phyloP scores from a whole-genome alignment of 2,113 vertebrate genomes.

The Trichomycterus rosablanca region DNA sequence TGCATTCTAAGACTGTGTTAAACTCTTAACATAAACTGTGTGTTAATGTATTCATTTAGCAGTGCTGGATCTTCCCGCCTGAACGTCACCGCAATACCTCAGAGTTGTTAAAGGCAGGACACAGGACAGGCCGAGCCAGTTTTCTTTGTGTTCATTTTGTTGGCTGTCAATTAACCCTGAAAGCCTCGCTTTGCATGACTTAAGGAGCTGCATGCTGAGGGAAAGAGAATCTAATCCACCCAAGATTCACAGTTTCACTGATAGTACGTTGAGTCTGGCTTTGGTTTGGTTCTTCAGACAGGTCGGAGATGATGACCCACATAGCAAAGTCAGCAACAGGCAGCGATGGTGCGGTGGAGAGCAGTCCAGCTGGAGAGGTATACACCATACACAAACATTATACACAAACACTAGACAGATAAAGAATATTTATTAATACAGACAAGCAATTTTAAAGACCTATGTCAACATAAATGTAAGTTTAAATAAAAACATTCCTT shows the following conservation, averaged over 20 bases:
- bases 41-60: neutral
- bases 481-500: too few relatives aligned
- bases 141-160: conserved; percentile 23
- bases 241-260: neutral
- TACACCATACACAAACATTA: too few relatives aligned
- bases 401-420: too few relatives aligned
- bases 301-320: neutral
- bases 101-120: neutral
- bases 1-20: neutral
- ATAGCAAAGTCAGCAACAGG: neutral
- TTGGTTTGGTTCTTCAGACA: neutral
- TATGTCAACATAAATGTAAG: too few relatives aligned
- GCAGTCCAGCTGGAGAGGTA: neutral
- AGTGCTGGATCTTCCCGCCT: neutral
- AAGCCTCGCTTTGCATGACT: neutral
- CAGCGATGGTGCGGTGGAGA: neutral
- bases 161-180: neutral
- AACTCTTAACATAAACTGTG: neutral
- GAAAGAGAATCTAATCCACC: neutral
- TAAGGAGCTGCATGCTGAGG: neutral
- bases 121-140: conserved; percentile 54
- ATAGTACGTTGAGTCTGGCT: neutral
- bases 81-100: neutral
- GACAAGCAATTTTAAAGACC: too few relatives aligned
- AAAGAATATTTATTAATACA: too few relatives aligned